Evolutionary conservation across 2,797 vertebrate genomes (phyloP), one percentile per base, ranked within the genome.

Genomic region (Gorsachius magnificus): DNA sequence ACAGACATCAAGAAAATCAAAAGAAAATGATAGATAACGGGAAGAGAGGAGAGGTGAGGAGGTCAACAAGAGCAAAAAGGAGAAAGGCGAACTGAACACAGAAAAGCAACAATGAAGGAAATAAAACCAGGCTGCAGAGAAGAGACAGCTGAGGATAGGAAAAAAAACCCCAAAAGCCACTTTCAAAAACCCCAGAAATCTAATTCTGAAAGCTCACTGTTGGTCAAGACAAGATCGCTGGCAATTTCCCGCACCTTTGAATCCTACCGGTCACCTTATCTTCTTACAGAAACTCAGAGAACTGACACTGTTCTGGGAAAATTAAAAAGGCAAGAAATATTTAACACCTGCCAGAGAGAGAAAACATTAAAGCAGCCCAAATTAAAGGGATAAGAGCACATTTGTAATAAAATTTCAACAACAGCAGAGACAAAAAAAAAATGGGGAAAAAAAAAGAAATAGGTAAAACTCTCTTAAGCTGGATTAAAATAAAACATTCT

Each of bases 381-480:
- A 87, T 29, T 8, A 82, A 86, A 70, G 4, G 5, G 10, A 20
- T 36, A 71, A 56, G 3, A 60, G 31, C 12, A 43, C 2, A 11
- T 17, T 26, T 65, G 7, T 43, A 90, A 60, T 16, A 78, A 87
- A 83, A 54, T 22, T 74, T 83, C 35, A 75, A 64, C 11, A 43
- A 19, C 45, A 60, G 25, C 21, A 20, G 60, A 19, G 50, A 18
- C 13, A 61, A 70, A 58, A 64, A 78, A 65, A 10, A 1, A 43
- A 43, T 3, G 6, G 3, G 1, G 1, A 1, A 2, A 1, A 15
- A 15, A 41, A 29, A n/a, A 46, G 3, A 41, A 68, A 31, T 7
- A 35, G 0, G 9, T n/a, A 72, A 79, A 89, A 43, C 4, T 2
- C 16, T 83, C 43, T 72, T 48, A 76, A 87, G 18, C 11, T 11